Evolutionary conservation across 2,113 vertebrate genomes (phyloP).

Genomic region (Xiphorhynchus elegans): DNA sequence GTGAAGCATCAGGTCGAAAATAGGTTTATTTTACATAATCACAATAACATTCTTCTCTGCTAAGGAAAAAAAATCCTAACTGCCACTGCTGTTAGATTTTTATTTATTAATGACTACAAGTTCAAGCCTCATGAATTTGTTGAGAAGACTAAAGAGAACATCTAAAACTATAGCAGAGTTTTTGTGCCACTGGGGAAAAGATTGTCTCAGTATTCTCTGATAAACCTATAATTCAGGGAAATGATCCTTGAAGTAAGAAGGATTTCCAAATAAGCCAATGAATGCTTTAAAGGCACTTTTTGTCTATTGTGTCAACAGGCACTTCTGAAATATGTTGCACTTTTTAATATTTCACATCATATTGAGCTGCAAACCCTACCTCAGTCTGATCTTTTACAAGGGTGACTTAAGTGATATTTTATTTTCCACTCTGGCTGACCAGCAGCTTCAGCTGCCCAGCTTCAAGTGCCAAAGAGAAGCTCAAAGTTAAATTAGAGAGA

Average conservation of each 20-base stretch:
- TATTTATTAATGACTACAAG: not conserved
- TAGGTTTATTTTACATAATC: not conserved
- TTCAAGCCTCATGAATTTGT: not conserved
- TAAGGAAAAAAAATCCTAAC: not conserved
- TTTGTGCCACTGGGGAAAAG: not conserved
- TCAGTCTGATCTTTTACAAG: not conserved
- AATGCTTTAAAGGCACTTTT: not conserved
- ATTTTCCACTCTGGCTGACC: not conserved
- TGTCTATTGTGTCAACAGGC: not conserved
- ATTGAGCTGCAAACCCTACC: not conserved
- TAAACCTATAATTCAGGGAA: not conserved
- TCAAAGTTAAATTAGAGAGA: not conserved
- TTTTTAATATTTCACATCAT: not conserved
- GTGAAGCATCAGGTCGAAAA: not conserved
- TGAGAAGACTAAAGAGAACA: not conserved
- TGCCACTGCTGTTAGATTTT: not conserved
- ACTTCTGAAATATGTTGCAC: not conserved
- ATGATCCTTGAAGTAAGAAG: not conserved
- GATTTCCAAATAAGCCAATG: not conserved
- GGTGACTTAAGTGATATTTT: not conserved
- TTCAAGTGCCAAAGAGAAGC: not conserved
- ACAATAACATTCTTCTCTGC: not conserved
- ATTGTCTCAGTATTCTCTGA: not conserved
- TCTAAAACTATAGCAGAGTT: not conserved
- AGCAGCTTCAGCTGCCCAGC: not conserved